Evolutionary conservation across 2,888 invertebrate genomes (phyloP).

Genomic region (Zelleria hepariella): DNA sequence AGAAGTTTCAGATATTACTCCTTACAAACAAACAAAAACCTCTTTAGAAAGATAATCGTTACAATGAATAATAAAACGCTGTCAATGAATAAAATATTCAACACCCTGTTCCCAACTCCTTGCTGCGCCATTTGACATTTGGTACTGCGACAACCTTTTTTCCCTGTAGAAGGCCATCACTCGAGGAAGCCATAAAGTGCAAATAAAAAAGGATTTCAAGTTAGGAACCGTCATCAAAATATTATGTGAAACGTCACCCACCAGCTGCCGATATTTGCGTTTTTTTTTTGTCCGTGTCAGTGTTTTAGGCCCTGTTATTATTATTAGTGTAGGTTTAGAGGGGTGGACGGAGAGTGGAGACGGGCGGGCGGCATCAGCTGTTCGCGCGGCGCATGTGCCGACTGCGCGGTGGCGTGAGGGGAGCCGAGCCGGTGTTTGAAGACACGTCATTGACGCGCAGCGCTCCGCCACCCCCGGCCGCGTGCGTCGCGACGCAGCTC

Average conservation of each 20-base stretch:
- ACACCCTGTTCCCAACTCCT: no score
- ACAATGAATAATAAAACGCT: no score
- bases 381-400: slow-evolving; percentile 59
- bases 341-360: slow-evolving; percentile 20
- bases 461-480: slow-evolving; percentile 3
- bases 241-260: slow-evolving; percentile 13
- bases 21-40: no score
- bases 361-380: slow-evolving; percentile 42
- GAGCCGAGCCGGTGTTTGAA: slow-evolving; percentile 16
- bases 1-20: no score
- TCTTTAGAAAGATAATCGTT: no score
- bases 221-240: slow-evolving; percentile 9
- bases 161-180: no score
- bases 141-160: no score
- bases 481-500: background rate
- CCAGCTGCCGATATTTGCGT: slow-evolving; percentile 19
- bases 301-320: slow-evolving; percentile 9
- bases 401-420: slow-evolving; percentile 27
- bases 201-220: slow-evolving; percentile 7
- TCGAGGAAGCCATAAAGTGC: background rate
- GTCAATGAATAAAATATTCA: no score
- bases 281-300: background rate
- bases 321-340: slow-evolving; percentile 2
- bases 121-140: no score
- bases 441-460: slow-evolving; percentile 23